Conservation (phyloP, 2,113 vertebrate species). For the Paramormyrops kingsleyae region DNA sequence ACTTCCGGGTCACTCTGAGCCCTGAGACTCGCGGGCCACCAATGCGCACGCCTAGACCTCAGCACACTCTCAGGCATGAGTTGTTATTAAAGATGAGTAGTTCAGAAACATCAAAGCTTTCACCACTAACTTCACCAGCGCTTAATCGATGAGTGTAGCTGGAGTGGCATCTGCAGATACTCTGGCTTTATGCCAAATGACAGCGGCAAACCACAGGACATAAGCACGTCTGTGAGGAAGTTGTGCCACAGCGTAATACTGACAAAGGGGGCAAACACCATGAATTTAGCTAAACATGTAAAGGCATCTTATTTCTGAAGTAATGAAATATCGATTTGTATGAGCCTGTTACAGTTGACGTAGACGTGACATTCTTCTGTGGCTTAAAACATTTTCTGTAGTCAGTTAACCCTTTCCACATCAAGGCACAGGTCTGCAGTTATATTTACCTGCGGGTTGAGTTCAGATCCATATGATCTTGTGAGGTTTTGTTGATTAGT, state of each 20-base stretch:
- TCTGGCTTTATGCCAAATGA: background rate
- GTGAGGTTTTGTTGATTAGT: background rate
- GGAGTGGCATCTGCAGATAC: background rate
- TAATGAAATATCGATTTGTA: background rate
- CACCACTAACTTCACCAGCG: background rate
- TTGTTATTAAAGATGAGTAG: background rate
- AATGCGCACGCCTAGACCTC: background rate
- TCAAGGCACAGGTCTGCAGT: background rate
- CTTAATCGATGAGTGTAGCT: background rate
- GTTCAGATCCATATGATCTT: too few species aligned
- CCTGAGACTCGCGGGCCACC: background rate
- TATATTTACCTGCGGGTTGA: background rate
- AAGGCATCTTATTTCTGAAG: background rate
- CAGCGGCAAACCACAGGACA: background rate
- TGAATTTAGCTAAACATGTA: background rate
- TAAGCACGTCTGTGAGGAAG: background rate
- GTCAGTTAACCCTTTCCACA: background rate
- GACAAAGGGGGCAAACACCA: background rate
- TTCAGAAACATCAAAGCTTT: background rate
- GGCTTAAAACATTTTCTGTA: background rate
- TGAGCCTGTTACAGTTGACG: background rate
- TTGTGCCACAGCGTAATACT: background rate
- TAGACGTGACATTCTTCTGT: background rate
- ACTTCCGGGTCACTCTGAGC: background rate
- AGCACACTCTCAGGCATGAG: background rate